Conservation (phyloP, 1,140 invertebrate species). For the Drosophila lini region DNA sequence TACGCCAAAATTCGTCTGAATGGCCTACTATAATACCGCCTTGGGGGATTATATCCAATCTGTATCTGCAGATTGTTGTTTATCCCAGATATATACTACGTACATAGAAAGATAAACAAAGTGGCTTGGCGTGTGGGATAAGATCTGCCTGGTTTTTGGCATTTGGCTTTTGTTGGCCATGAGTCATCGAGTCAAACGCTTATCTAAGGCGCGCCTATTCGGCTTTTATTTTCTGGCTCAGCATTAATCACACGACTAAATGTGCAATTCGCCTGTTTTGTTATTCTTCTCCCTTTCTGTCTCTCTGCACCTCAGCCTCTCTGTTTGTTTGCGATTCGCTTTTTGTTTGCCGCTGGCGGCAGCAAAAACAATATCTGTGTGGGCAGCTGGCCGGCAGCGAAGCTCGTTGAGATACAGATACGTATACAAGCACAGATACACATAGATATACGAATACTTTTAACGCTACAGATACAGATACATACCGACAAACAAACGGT, state of each 20-base stretch:
- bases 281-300: constrained; percentile 2
- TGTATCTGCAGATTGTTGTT: constrained; percentile 43
- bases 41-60: constrained; percentile 33
- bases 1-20: constrained; percentile 22
- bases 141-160: background rate
- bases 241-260: constrained; percentile 48
- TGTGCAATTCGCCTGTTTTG: constrained; percentile 34
- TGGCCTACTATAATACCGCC: background rate
- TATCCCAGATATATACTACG: constrained; percentile 12
- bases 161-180: background rate
- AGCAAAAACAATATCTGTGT: constrained; percentile 34
- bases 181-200: constrained; percentile 31
- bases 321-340: constrained; percentile 36
- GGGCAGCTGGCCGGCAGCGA: constrained; percentile 40
- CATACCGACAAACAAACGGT: constrained; percentile 19
- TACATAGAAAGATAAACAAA: constrained; percentile 20
- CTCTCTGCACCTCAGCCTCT: constrained; percentile 1
- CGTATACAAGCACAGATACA: background rate
- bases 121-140: background rate
- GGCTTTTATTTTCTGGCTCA: constrained; percentile 26
- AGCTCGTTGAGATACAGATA: constrained; percentile 21
- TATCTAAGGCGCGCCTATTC: constrained; percentile 34
- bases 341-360: constrained; percentile 27
- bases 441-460: background rate
- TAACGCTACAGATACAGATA: constrained; percentile 10